These are phyloP conservation scores for Scomber colias DNA, from an alignment of 2,113 vertebrate genomes.

Conservation along the genomic window DNA sequence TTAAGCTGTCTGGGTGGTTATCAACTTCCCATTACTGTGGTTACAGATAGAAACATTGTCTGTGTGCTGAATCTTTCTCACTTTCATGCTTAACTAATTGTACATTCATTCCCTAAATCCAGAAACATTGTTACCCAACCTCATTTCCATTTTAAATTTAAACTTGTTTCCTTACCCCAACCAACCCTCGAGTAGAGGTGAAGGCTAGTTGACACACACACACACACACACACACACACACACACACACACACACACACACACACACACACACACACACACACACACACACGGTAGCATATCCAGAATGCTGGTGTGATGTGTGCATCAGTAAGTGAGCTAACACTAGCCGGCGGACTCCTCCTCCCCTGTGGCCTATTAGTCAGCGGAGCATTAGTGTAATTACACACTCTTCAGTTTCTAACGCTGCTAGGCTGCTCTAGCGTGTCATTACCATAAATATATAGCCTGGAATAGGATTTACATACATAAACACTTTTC, in stretches of 20 bases:
- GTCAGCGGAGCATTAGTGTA: slow-evolving; percentile 78
- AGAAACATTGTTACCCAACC: no score
- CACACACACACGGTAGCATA: neutral
- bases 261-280: slow-evolving; percentile 12
- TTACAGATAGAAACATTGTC: no score
- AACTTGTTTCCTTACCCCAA: neutral
- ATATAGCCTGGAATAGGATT: slow-evolving; percentile 77
- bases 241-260: slow-evolving; percentile 7
- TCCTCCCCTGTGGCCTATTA: slow-evolving; percentile 78
- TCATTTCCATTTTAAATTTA: no score
- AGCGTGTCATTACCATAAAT: slow-evolving; percentile 77
- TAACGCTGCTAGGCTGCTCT: slow-evolving; percentile 69
- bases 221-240: neutral
- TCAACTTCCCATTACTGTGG: no score
- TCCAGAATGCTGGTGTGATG: slow-evolving; percentile 23
- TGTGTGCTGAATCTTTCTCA: no score
- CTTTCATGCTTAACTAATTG: no score
- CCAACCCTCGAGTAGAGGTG: neutral
- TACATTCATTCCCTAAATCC: no score
- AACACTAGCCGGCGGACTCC: slow-evolving; percentile 57
- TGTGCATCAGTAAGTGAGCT: slow-evolving; percentile 65
- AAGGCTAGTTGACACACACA: neutral
- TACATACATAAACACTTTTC: slow-evolving; percentile 78
- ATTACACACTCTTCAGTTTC: slow-evolving; percentile 80
- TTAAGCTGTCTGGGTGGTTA: no score